Conservation (phyloP, 2,113 vertebrate genomes). For the Charina bottae region DNA sequence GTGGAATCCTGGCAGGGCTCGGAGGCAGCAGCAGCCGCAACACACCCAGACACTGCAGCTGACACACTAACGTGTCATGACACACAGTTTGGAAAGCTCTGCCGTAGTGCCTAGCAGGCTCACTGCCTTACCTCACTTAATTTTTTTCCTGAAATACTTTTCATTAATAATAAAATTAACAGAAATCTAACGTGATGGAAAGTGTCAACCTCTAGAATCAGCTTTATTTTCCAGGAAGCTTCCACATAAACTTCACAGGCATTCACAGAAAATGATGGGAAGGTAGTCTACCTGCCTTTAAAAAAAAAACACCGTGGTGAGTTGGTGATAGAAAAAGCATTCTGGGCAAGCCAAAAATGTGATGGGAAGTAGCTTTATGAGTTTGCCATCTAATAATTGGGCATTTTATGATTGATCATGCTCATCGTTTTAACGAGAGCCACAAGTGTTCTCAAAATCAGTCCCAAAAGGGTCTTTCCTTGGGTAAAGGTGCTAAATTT, state of each 20-base stretch:
- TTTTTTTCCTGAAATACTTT: neutral
- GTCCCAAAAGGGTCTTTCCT: neutral
- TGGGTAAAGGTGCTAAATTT: neutral
- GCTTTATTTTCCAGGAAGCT: neutral
- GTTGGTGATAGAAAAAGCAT: neutral
- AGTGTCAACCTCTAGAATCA: neutral
- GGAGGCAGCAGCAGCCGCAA: too few relatives aligned
- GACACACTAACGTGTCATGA: too few relatives aligned
- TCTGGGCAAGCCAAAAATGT: neutral
- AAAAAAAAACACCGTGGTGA: too few relatives aligned
- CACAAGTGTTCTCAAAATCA: neutral
- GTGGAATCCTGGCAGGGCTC: too few relatives aligned
- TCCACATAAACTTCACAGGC: neutral
- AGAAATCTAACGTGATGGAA: neutral
- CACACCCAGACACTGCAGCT: too few relatives aligned
- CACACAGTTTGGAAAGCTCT: too few relatives aligned
- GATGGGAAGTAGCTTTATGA: neutral
- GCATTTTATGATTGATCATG: neutral
- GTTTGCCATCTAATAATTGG: neutral
- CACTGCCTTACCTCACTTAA: neutral
- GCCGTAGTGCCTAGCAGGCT: neutral
- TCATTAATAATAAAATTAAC: neutral
- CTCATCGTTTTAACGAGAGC: neutral
- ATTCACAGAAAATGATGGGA: neutral
- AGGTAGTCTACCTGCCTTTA: neutral